phyloP scores from a whole-genome alignment of 2,888 invertebrate genomes.

The Papilio gigon region DNA sequence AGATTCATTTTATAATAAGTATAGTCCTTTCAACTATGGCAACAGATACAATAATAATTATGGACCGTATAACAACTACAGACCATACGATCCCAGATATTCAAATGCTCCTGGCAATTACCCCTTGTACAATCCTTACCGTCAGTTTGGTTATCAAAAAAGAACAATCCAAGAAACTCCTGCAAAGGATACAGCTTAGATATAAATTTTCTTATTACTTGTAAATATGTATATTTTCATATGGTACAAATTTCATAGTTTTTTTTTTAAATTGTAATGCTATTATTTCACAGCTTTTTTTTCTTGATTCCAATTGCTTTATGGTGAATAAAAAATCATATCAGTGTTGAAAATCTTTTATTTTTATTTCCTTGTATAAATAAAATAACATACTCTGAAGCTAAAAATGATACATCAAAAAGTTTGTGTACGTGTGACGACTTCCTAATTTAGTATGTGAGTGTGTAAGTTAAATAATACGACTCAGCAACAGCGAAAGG shows the following conservation, averaged over 20 bases:
- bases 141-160: slow-evolving; percentile 47
- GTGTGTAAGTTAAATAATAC: background rate
- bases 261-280: background rate
- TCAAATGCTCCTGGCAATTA: slow-evolving; percentile 48
- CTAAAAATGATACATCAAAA: background rate
- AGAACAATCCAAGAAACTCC: slow-evolving; percentile 4
- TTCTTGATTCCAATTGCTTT: background rate
- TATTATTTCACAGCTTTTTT: background rate
- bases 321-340: background rate
- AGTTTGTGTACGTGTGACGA: background rate
- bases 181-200: slow-evolving; percentile 10
- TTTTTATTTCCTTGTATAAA: background rate
- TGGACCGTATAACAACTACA: slow-evolving; percentile 50
- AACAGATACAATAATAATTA: slow-evolving; percentile 46
- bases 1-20: slow-evolving; percentile 54
- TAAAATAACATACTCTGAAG: background rate
- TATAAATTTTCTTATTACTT: background rate
- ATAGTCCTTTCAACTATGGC: slow-evolving; percentile 53
- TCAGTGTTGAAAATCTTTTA: background rate
- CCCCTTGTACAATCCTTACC: slow-evolving; percentile 47
- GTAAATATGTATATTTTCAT: background rate
- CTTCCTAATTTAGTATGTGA: background rate
- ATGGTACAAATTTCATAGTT: background rate
- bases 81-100: slow-evolving; percentile 54
- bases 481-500: background rate